Conservation (phyloP, 2,113 vertebrate genomes). For the Pungitius pungitius region DNA sequence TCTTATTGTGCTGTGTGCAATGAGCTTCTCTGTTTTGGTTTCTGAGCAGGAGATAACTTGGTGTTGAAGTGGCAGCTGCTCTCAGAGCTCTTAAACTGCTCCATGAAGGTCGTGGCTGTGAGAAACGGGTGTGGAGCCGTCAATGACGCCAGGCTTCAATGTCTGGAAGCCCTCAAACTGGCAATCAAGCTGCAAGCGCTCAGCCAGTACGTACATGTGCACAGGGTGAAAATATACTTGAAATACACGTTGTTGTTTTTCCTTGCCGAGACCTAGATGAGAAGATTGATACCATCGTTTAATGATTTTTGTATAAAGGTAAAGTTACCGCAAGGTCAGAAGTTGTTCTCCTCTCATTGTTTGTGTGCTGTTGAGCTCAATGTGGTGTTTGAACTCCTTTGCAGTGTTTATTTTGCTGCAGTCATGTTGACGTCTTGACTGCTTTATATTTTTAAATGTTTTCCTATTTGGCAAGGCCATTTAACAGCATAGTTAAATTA, state of each 20-base stretch:
- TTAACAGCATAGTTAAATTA: not conserved
- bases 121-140: constrained; percentile 80
- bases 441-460: not conserved
- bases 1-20: not conserved
- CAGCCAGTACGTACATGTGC: constrained; percentile 80
- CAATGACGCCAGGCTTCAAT: constrained; percentile 88
- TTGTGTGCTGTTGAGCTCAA: not conserved
- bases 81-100: constrained; percentile 85
- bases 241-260: too few species aligned
- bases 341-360: not conserved
- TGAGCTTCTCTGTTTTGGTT: not conserved
- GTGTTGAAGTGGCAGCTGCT: constrained; percentile 92
- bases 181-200: constrained; percentile 86
- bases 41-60: constrained; percentile 85
- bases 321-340: not conserved
- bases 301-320: not conserved
- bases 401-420: not conserved
- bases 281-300: too few species aligned
- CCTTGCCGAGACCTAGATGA: too few species aligned
- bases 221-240: not conserved
- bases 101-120: constrained; percentile 80
- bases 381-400: not conserved
- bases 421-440: too few species aligned
- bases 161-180: constrained; percentile 87
- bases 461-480: not conserved